Evolutionary conservation across 2,797 vertebrate genomes (phyloP).

Genomic region (Perodicticus potto): DNA sequence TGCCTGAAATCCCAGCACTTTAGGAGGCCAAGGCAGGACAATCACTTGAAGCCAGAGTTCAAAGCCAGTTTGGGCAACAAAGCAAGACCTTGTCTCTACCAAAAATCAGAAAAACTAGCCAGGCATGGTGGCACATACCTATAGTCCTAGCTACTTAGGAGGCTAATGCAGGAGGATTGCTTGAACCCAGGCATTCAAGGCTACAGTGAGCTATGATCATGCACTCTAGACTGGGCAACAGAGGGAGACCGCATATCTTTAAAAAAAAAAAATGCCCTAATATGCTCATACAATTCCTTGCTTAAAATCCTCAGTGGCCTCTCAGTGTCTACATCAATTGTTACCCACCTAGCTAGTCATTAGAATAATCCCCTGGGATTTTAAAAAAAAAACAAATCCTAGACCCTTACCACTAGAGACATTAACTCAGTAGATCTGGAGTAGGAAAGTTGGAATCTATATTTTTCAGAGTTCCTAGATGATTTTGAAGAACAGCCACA

Average conservation of each 20-base stretch:
- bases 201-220: not conserved
- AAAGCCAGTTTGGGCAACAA: not conserved
- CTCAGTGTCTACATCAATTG: not conserved
- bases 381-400: not conserved
- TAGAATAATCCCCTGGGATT: not conserved
- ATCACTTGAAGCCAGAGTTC: not conserved
- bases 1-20: not conserved
- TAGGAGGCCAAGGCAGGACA: not conserved
- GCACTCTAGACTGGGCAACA: not conserved
- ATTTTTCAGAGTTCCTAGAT: slow-evolving; percentile 14
- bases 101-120: not conserved
- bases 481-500: not conserved
- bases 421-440: not conserved
- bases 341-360: not conserved
- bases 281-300: too few relatives aligned
- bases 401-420: not conserved
- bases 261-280: not conserved
- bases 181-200: not conserved
- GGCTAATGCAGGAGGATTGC: not conserved
- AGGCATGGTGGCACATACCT: not conserved
- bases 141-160: not conserved
- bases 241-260: not conserved
- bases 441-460: slow-evolving; percentile 9
- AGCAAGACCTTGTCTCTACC: not conserved
- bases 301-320: not conserved